Evolutionary conservation across 2,888 invertebrate species (phyloP).

Genomic region (Hipparchia sbordonii): DNA sequence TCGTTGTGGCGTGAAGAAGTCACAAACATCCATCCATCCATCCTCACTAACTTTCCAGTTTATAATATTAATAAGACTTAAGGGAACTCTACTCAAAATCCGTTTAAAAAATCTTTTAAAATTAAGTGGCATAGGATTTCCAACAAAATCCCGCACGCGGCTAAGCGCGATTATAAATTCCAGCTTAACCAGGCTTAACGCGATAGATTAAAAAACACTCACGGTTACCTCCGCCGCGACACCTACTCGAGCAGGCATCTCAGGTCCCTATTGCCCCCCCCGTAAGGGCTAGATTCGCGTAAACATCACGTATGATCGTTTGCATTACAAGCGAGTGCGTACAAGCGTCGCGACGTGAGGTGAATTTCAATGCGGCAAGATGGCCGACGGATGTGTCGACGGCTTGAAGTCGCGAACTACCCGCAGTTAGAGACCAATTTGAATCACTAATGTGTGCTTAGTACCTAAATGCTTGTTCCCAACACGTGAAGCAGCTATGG

Average conservation of each 20-base stretch:
- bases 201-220: slow-evolving; percentile 10
- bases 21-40: too few species aligned
- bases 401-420: not conserved
- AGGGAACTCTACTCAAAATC: not conserved
- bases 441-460: slow-evolving; percentile 24
- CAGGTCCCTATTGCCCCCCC: not conserved
- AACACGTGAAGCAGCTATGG: not conserved
- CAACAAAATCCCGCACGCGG: not conserved
- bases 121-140: not conserved
- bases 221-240: not conserved
- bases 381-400: slow-evolving; percentile 43
- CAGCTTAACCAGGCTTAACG: slow-evolving; percentile 10
- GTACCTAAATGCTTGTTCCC: not conserved
- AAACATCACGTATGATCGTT: slow-evolving; percentile 21
- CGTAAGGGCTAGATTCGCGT: slow-evolving; percentile 15
- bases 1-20: too few species aligned
- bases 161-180: slow-evolving; percentile 14
- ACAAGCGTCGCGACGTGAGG: slow-evolving; percentile 58
- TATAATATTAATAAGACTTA: too few species aligned
- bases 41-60: too few species aligned
- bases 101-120: not conserved
- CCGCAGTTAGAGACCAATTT: slow-evolving; percentile 34
- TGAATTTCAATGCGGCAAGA: slow-evolving; percentile 66
- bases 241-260: not conserved
- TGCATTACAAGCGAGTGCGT: slow-evolving; percentile 30